A percentile compares a stretch with the other conserved stretches of the same genome.
Evolutionary conservation across 2,113 vertebrate genomes (phyloP).

Genomic region (Otus sunia): DNA sequence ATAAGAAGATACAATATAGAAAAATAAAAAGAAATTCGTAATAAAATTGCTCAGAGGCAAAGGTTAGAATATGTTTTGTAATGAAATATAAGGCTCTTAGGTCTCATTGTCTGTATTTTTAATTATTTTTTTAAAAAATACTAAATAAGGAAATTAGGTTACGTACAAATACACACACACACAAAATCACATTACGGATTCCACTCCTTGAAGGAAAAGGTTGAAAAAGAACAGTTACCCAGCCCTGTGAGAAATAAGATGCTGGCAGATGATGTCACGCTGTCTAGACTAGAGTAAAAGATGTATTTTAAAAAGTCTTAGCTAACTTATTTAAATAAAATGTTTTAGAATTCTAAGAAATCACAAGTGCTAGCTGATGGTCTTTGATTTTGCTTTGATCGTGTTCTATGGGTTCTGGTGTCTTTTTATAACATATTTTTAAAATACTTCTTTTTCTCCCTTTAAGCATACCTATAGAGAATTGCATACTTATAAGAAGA

Average conservation of each 20-base stretch:
- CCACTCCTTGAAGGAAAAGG: not conserved
- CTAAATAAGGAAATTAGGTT: not conserved
- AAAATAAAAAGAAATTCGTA: not conserved
- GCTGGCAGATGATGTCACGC: not conserved
- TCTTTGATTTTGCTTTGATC: conserved; percentile 30
- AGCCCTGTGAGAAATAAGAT: not conserved
- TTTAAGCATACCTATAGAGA: conserved; percentile 6
- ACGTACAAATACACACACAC: not conserved
- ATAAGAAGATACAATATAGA: not conserved
- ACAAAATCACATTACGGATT: not conserved
- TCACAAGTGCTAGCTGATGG: not conserved
- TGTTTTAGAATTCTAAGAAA: not conserved
- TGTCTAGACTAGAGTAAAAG: conserved; percentile 33
- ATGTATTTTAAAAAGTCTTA: not conserved
- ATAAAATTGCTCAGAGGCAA: not conserved
- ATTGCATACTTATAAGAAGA: not conserved
- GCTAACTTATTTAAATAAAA: conserved; percentile 15
- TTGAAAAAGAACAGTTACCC: not conserved
- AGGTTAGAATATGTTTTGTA: not conserved
- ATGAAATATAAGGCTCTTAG: not conserved
- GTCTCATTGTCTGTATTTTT: not conserved
- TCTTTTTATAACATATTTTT: conserved; percentile 11
- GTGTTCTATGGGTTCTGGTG: not conserved
- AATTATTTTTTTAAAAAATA: not conserved
- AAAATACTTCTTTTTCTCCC: not conserved